These are phyloP conservation scores for Atrina japonica DNA, from an alignment of 2,888 invertebrate genomes.

Conservation along the genomic window DNA sequence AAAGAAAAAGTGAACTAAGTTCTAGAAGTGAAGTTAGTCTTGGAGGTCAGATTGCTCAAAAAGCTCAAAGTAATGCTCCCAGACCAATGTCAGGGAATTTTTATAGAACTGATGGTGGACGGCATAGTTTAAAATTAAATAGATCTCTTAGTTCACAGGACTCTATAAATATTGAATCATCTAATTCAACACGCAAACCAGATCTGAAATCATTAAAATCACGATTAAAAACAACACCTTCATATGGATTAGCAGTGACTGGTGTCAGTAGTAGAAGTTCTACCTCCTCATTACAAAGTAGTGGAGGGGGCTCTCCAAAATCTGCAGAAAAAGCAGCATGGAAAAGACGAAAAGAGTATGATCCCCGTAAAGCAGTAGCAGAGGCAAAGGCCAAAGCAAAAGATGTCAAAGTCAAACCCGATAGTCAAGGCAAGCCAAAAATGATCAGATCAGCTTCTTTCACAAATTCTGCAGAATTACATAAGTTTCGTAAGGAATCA, in stretches of 20 bases:
- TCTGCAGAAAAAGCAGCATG: conserved; percentile 93
- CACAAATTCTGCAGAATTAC: conserved; percentile 65
- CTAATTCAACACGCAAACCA: conserved; percentile 46
- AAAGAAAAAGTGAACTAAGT: conserved; percentile 24
- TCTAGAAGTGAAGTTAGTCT: conserved; percentile 69
- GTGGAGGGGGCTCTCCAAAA: conserved; percentile 72
- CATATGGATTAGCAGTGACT: conserved; percentile 68
- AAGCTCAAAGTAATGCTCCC: conserved; percentile 33
- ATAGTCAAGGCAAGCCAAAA: conserved; percentile 46
- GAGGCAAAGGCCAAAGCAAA: conserved; percentile 83
- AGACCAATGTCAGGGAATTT: conserved; percentile 40
- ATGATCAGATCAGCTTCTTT: conserved; percentile 73
- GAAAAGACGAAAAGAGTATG: conserved; percentile 96
- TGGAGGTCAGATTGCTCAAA: conserved; percentile 73
- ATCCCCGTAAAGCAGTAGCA: conserved; percentile 96
- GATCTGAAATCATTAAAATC: conserved; percentile 46
- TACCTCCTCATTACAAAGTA: conserved; percentile 64
- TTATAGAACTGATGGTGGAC: conserved; percentile 62
- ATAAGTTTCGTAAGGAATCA: conserved; percentile 47
- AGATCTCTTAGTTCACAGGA: conserved; percentile 49
- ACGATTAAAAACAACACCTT: conserved; percentile 44
- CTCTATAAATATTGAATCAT: conserved; percentile 28
- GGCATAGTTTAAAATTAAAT: conserved; percentile 65
- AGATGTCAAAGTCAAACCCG: conserved; percentile 51
- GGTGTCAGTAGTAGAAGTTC: conserved; percentile 63